These are phyloP conservation scores for Stenurella melanura DNA, from an alignment of 2,888 invertebrate species.

Conservation along the genomic window DNA sequence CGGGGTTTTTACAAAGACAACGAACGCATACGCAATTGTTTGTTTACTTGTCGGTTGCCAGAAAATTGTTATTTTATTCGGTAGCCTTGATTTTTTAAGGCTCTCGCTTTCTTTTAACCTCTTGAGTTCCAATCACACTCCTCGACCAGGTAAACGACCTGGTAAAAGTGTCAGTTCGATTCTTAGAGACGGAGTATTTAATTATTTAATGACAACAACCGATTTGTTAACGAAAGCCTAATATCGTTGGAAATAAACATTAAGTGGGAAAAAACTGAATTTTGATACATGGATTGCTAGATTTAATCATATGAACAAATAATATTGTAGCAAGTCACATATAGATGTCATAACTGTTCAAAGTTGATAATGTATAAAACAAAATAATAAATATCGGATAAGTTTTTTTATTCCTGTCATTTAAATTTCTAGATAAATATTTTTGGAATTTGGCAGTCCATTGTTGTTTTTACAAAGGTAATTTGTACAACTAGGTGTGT, in stretches of 20 bases:
- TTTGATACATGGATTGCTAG: no score
- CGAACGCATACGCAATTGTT: not conserved
- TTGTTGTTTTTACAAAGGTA: conserved; percentile 11
- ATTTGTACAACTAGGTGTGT: conserved; percentile 1
- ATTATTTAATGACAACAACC: no score
- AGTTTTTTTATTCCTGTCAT: no score
- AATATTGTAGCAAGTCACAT: no score
- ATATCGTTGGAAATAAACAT: no score
- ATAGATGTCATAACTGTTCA: no score
- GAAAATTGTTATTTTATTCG: conserved; percentile 9
- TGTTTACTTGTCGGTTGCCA: conserved; percentile 13
- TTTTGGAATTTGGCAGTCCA: conserved; percentile 33
- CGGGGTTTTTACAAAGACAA: not conserved
- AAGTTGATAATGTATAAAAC: no score
- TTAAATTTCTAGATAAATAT: conserved; percentile 33
- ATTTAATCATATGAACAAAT: no score
- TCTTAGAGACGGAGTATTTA: no score
- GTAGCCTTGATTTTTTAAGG: not conserved
- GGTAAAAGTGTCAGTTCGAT: not conserved
- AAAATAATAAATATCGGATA: no score
- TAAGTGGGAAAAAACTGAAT: no score
- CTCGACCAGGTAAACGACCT: not conserved
- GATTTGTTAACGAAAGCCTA: no score
- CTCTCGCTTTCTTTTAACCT: conserved; percentile 9
- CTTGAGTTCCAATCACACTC: not conserved